Evolutionary conservation across 2,797 vertebrate genomes (phyloP), one percentile per base, ranked within the genome.

Genomic region (Platyrinchus mystaceus): DNA sequence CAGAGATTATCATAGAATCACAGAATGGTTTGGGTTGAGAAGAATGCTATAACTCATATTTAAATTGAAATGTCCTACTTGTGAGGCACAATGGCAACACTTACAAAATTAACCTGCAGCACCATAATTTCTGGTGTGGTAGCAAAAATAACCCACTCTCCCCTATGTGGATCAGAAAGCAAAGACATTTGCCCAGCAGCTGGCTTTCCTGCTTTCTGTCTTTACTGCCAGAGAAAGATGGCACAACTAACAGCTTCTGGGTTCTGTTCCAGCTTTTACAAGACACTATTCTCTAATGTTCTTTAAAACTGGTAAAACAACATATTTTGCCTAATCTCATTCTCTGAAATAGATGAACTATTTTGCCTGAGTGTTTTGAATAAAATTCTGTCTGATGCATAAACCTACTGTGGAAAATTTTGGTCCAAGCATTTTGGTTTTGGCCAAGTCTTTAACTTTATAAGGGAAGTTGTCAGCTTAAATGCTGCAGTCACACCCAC

Each of bases 361-460:
- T 94, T 94, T 94, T 85, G 53, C 83, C 64, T 87, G 87, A 84
- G 69, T 94, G 60, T 94, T 93, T 94, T 85, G 64, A 85, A 32
- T 43, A 87, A 87, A 71, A 71, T 83, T 80, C 34, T 3, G 2
- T 63, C 46, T 89, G 79, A 81, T 67, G 37, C 58, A 80, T 87
- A 94, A 93, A 91, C 37, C 20, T 79, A 39, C 78, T 44, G 34
- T 36, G 49, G 75, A 87, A 93, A 81, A 93, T 68, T 89, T 84
- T 66, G 46, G 26, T 77, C 49, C 56, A 92, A 94, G 92, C 53
- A 58, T 68, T 80, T 80, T 58, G 21, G 58, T 58, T 91, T 94
- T 77, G 75, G 78, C 73, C 34, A 91, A 95, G 37, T 87, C 68
- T 87, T 79, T 56, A 87, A 37, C 23, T 59, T 81, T 53, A 68